These are phyloP conservation scores for Lucinisca nassula DNA, from an alignment of 2,888 invertebrate species.

Conservation along the genomic window DNA sequence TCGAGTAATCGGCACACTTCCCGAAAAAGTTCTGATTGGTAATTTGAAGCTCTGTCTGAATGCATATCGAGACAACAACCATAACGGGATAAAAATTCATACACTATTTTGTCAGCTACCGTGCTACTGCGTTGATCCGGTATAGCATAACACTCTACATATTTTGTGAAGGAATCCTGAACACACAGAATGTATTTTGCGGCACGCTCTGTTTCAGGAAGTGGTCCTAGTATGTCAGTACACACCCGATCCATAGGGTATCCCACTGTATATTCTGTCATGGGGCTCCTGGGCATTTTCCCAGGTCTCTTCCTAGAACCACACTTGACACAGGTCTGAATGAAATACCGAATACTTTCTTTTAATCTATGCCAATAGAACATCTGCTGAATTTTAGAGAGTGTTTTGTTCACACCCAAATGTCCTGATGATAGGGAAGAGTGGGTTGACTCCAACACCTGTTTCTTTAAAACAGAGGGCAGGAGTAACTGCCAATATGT, in stretches of 20 bases:
- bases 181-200: constrained; percentile 53
- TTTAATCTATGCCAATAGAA: constrained; percentile 24
- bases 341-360: too few relatives aligned
- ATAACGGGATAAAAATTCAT: constrained; percentile 17
- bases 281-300: too few relatives aligned
- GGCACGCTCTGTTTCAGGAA: constrained; percentile 23
- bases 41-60: not conserved
- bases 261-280: too few relatives aligned
- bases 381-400: not conserved
- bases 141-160: constrained; percentile 39
- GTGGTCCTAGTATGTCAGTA: too few relatives aligned
- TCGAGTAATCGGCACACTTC: constrained; percentile 30
- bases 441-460: too few relatives aligned
- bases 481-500: too few relatives aligned
- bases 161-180: constrained; percentile 42
- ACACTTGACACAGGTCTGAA: too few relatives aligned
- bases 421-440: too few relatives aligned
- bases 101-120: constrained; percentile 20
- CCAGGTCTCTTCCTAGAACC: too few relatives aligned
- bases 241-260: too few relatives aligned
- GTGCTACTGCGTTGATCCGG: constrained; percentile 41
- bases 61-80: constrained; percentile 21
- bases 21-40: constrained; percentile 5
- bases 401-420: too few relatives aligned
- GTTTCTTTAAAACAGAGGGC: too few relatives aligned